Conservation (phyloP, 2,113 vertebrate genomes). For the Ornithorhynchus anatinus region DNA sequence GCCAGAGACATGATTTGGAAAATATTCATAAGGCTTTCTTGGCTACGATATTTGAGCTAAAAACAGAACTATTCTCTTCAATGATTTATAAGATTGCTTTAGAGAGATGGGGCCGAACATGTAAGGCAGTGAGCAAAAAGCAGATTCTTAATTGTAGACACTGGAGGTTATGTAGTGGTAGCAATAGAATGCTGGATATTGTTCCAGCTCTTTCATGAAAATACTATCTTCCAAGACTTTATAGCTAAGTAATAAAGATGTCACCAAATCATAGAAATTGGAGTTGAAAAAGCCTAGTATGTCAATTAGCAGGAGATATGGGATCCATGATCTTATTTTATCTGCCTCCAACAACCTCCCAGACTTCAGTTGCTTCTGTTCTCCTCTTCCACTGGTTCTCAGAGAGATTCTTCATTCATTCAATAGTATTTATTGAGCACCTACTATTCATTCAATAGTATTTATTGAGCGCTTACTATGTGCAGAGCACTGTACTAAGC, state of each 20-base stretch:
- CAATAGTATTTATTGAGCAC: no score
- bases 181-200: not conserved
- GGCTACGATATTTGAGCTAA: slow-evolving; percentile 63
- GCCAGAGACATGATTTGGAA: slow-evolving; percentile 67
- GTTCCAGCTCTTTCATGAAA: not conserved
- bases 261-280: not conserved
- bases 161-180: slow-evolving; percentile 32
- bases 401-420: no score
- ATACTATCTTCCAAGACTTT: not conserved
- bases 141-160: slow-evolving; percentile 52
- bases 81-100: slow-evolving; percentile 78
- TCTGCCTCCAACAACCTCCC: not conserved
- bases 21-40: slow-evolving; percentile 65
- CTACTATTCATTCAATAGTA: no score
- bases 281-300: not conserved
- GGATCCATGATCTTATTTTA: no score
- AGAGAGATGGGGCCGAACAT: slow-evolving; percentile 69
- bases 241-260: not conserved
- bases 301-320: no score
- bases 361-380: no score
- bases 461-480: no score
- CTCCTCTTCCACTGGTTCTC: no score
- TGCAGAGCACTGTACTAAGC: no score
- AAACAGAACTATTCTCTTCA: slow-evolving; percentile 75
- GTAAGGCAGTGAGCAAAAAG: slow-evolving; percentile 62